phyloP scores from a whole-genome alignment of 2,797 vertebrate species.

The Spea hammondii region DNA sequence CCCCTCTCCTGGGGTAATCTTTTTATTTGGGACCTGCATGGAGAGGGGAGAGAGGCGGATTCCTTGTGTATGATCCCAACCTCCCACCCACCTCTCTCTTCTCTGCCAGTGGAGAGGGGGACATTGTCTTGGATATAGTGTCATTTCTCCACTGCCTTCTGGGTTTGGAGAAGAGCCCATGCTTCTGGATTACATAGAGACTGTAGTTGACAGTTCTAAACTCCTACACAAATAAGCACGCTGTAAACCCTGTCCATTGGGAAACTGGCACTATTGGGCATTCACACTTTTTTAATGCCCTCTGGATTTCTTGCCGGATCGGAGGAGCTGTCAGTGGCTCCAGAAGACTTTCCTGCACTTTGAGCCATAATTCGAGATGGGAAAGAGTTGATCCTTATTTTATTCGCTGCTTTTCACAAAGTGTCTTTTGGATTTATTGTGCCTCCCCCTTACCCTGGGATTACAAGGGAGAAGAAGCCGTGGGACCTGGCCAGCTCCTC shows the following conservation, averaged over 20 bases:
- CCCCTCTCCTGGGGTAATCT: not conserved
- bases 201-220: slow-evolving; percentile 2
- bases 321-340: not conserved
- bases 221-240: not conserved
- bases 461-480: not conserved
- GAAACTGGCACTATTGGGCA: not conserved
- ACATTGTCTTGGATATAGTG: slow-evolving; percentile 15
- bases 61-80: slow-evolving; percentile 1
- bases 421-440: not conserved
- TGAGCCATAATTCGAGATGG: not conserved
- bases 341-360: not conserved
- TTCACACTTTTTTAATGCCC: not conserved
- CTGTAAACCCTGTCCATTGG: not conserved
- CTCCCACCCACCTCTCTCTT: slow-evolving; percentile 8
- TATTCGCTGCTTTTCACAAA: not conserved
- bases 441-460: not conserved
- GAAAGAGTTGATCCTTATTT: not conserved
- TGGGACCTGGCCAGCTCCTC: not conserved
- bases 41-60: slow-evolving; percentile 20
- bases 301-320: not conserved
- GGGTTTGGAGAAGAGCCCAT: not conserved
- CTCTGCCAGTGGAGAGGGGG: not conserved
- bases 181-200: slow-evolving; percentile 9
- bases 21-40: slow-evolving; percentile 9
- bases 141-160: slow-evolving; percentile 21